Evolutionary conservation across 2,797 vertebrate genomes (phyloP).

Genomic region (Semaprochilodus insignis): DNA sequence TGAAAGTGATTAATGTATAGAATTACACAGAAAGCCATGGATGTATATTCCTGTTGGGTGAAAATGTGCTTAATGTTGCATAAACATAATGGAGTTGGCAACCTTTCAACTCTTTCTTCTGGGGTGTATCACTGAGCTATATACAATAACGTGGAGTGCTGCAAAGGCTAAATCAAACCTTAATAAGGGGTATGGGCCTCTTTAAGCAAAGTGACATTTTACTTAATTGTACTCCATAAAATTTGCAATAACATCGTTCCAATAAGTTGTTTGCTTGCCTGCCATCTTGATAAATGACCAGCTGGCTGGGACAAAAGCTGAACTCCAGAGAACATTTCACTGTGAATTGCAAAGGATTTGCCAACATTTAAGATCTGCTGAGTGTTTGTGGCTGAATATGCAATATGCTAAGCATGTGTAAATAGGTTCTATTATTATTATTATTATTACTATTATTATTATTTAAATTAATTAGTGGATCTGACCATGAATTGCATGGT

Average conservation of each 20-base stretch:
- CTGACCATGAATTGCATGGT: conserved; percentile 8
- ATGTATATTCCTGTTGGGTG: conserved; percentile 61
- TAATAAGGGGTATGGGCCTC: conserved; percentile 61
- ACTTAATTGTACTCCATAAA: conserved; percentile 62
- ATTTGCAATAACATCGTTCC: conserved; percentile 57
- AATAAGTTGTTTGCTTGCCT: conserved; percentile 58
- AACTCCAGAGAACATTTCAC: conserved; percentile 42
- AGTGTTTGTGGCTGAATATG: conserved; percentile 35
- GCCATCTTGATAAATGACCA: conserved; percentile 55
- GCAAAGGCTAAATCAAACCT: conserved; percentile 64
- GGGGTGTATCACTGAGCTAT: conserved; percentile 60
- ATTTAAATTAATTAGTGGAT: not conserved
- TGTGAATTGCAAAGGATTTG: conserved; percentile 45
- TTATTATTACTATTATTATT: not conserved
- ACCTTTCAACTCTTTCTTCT: conserved; percentile 62
- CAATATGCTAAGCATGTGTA: conserved; percentile 16
- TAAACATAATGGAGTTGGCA: conserved; percentile 66
- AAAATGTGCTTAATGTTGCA: conserved; percentile 66
- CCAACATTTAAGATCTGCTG: conserved; percentile 29
- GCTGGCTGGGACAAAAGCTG: conserved; percentile 46
- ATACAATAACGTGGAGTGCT: conserved; percentile 61
- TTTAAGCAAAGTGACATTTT: conserved; percentile 65
- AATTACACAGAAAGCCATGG: conserved; percentile 54
- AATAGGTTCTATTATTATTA: no score
- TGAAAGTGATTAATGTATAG: conserved; percentile 62